Evolutionary conservation across 1,140 invertebrate species (phyloP).

Genomic region (Agraylea sexmaculata): DNA sequence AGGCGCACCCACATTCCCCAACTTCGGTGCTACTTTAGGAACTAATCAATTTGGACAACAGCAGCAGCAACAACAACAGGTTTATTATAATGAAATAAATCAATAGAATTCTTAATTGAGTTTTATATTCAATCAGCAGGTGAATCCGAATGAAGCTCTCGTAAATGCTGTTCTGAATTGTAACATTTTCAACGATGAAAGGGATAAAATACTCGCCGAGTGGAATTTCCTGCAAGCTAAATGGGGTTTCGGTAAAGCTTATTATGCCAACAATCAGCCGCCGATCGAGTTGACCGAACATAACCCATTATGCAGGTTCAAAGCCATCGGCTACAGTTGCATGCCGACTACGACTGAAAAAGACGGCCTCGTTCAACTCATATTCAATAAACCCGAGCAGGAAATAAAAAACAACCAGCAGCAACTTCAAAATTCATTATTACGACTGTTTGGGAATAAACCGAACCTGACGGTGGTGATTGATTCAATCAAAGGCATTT

Average conservation of each 20-base stretch:
- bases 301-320: conserved; percentile 85
- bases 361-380: conserved; percentile 72
- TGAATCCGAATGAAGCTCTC: conserved; percentile 54
- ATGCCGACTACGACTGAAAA: conserved; percentile 74
- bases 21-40: conserved; percentile 38
- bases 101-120: conserved; percentile 1
- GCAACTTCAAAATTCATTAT: conserved; percentile 56
- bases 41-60: conserved; percentile 31
- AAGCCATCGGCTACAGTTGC: conserved; percentile 81
- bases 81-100: neutral
- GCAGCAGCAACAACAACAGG: conserved; percentile 20
- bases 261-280: conserved; percentile 58
- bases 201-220: conserved; percentile 80
- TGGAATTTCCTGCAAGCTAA: conserved; percentile 91
- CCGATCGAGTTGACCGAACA: conserved; percentile 76
- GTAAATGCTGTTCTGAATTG: conserved; percentile 72
- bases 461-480: conserved; percentile 68
- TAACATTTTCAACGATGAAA: conserved; percentile 81
- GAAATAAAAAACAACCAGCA: conserved; percentile 65
- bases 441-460: conserved; percentile 64
- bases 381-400: conserved; percentile 63
- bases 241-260: conserved; percentile 80
- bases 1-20: conserved; percentile 27
- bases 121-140: no score
- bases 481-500: conserved; percentile 59